Base-by-base conservation (phyloP, 1,140 invertebrate genomes). In the Bombus cullumanus region DNA sequence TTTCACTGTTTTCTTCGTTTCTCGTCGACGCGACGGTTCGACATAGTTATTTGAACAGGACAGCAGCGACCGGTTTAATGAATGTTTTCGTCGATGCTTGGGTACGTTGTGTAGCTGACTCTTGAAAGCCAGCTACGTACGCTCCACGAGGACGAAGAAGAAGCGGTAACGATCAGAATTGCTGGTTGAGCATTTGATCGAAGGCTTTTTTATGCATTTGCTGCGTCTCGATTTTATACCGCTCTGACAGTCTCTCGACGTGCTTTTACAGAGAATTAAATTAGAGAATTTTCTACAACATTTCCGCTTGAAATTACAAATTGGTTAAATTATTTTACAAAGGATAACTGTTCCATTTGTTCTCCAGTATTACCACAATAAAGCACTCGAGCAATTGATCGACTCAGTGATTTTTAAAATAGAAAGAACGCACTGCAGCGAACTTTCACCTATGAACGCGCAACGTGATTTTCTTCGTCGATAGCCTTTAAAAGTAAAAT, bases 51-150 rank as follows among this genome's bases (percentile, higher is more conserved):
- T 72, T 41, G 64, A 72, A 72, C 79, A 47, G 69, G 34, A 39
- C 66, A 39, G 10, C 68, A 53, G 68, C 57, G 68, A 71, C 66
- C 31, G 69, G 68, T 53, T 81, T 81, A 81, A 81, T 62, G 79
- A 81, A 43, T 81, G 79, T 81, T 81, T 81, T 81, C 68, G 79
- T 72, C 43, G 68, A 81, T 72, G 47, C 43, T 81, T 25, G 78
- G 31, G 18, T 18, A 28, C 53, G 66, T 37, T 8, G 43, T 31
- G 15, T 68, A 34, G 28, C 34, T 9, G 43, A 6, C 66, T 18
- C 47, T 81, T 13, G 64, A 81, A 81, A 34, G 68, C 25, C 75
- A 37, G 28, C 31, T n/a, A 37, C 34, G 64, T 18, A 57, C 43
- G 64, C 39, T 37, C 22, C 22, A 15, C 41, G 43, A 6, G 9